Conservation (phyloP, 2,888 invertebrate species). For the Caprella mutica region DNA sequence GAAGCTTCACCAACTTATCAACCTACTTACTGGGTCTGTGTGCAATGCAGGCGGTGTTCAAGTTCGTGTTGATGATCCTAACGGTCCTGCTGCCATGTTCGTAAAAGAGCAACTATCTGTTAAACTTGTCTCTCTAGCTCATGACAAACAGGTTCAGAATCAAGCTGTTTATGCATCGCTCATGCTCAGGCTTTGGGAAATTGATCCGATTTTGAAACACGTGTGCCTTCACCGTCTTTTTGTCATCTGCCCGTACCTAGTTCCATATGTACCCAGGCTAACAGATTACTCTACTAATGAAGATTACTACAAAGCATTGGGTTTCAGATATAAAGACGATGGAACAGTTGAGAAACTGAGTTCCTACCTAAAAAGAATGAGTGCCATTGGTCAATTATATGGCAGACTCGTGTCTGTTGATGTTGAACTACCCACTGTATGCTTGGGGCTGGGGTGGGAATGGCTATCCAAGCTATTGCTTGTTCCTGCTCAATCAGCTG, state of each 20-base stretch:
- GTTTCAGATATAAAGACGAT: conserved; percentile 9
- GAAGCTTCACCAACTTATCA: not conserved
- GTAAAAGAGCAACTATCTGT: conserved; percentile 2
- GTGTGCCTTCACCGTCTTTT: not conserved
- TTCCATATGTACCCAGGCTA: not conserved
- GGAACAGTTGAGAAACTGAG: conserved; percentile 4
- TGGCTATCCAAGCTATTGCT: conserved; percentile 2
- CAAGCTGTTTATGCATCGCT: conserved; percentile 11
- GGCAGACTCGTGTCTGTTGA: conserved; percentile 9
- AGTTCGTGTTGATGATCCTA: not conserved
- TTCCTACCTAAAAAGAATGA: conserved; percentile 11
- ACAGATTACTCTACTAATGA: not conserved
- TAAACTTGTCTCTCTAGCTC: conserved; percentile 2
- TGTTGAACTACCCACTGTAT: not conserved
- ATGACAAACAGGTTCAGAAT: conserved; percentile 2
- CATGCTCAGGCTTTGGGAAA: conserved; percentile 2
- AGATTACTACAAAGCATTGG: conserved; percentile 10
- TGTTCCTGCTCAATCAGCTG: not conserved
- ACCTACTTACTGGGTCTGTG: not conserved
- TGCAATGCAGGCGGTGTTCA: not conserved
- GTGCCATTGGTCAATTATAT: conserved; percentile 1
- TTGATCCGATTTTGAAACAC: not conserved
- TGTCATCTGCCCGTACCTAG: conserved; percentile 10
- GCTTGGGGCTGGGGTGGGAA: conserved; percentile 2
- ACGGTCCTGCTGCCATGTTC: conserved; percentile 5